Conservation (phyloP, 2,797 vertebrate genomes). For the Crocidura indochinensis region DNA sequence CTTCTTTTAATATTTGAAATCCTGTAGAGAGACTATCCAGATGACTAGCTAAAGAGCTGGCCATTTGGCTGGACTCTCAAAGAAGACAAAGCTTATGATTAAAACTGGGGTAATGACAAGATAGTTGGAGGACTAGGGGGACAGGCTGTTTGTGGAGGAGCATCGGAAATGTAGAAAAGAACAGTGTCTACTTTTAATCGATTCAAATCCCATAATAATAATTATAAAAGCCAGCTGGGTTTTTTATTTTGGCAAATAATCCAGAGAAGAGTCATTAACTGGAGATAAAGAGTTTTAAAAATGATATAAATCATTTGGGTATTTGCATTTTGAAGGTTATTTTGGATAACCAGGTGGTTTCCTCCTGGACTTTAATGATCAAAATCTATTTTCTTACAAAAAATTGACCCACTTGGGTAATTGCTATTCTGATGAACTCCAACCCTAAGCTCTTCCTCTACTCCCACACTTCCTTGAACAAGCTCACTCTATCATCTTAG, state of each 20-base stretch:
- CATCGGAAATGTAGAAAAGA: constrained; percentile 64
- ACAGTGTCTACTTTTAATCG: constrained; percentile 66
- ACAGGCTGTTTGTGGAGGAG: background rate
- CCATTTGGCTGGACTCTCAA: constrained; percentile 8
- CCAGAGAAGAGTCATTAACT: constrained; percentile 69
- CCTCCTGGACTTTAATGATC: constrained; percentile 80
- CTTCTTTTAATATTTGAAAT: constrained; percentile 2
- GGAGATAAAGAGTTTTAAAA: constrained; percentile 71
- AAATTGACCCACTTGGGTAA: constrained; percentile 63
- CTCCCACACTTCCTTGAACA: constrained; percentile 65
- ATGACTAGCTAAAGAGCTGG: constrained; percentile 17
- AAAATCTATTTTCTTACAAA: constrained; percentile 74
- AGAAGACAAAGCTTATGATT: background rate
- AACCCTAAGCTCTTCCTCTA: constrained; percentile 21
- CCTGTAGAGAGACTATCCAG: background rate
- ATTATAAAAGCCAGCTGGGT: constrained; percentile 74
- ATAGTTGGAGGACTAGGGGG: background rate
- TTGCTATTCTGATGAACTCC: constrained; percentile 78
- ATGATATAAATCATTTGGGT: constrained; percentile 77
- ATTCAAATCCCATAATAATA: constrained; percentile 72
- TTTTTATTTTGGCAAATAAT: constrained; percentile 49
- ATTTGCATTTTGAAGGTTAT: constrained; percentile 80
- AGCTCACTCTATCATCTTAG: constrained; percentile 70
- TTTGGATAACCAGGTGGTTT: constrained; percentile 81
- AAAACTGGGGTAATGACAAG: background rate